Evolutionary conservation across 2,888 invertebrate species (phyloP).

Genomic region (Cistogaster globosa): DNA sequence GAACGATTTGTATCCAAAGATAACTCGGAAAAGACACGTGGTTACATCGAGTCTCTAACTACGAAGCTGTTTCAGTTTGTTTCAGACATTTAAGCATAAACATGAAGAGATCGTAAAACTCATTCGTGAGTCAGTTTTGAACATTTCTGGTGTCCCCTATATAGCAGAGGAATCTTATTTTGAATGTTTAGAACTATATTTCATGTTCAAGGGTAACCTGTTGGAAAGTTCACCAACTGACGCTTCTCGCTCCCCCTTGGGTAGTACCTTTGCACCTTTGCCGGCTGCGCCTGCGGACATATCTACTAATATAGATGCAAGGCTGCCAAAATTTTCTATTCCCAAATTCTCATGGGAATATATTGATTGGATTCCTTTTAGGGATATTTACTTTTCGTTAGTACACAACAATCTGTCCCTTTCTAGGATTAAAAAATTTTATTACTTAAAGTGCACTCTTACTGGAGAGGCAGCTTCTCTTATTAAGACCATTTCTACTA

Average conservation of each 20-base stretch:
- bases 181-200: too few species aligned
- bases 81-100: too few species aligned
- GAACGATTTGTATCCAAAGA: conserved; percentile 3
- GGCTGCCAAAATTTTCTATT: conserved; percentile 33
- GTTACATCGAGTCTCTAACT: conserved; percentile 6
- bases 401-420: conserved; percentile 31
- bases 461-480: conserved; percentile 30
- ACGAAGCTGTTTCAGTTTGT: not conserved
- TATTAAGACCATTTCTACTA: conserved; percentile 37
- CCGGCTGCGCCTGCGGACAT: too few species aligned
- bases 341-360: conserved; percentile 40
- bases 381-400: conserved; percentile 36
- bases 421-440: conserved; percentile 35
- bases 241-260: too few species aligned
- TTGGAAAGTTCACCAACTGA: too few species aligned
- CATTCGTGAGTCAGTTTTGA: too few species aligned
- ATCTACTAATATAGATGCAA: not conserved
- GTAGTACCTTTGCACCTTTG: too few species aligned
- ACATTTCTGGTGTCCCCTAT: too few species aligned
- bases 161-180: too few species aligned
- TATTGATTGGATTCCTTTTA: conserved; percentile 37
- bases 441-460: conserved; percentile 30
- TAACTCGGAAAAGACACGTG: conserved; percentile 16
- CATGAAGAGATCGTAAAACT: too few species aligned
- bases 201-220: too few species aligned